Conservation (phyloP, 2,797 vertebrate genomes). For the Lagocephalus sceleratus region DNA sequence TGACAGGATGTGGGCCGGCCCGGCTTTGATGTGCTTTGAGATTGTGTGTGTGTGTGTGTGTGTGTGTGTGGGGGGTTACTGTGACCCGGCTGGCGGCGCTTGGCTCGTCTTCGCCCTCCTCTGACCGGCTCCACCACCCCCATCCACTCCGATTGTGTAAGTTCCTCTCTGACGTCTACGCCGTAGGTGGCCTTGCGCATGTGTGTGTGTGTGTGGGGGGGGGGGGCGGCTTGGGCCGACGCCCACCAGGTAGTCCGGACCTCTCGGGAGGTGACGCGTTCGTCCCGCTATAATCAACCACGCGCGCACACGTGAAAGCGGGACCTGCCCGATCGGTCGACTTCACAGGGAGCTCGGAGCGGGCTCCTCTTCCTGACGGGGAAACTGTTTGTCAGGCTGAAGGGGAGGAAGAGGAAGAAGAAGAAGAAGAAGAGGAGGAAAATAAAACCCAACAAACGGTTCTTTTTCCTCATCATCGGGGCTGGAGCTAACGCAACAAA, state of each 20-base stretch:
- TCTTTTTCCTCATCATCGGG: slow-evolving; percentile 44
- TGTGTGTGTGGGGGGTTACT: slow-evolving; percentile 52
- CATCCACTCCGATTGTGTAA: slow-evolving; percentile 26
- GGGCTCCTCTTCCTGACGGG: slow-evolving; percentile 23
- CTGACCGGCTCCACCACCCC: slow-evolving; percentile 44
- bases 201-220: slow-evolving; percentile 1
- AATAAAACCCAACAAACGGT: too few species aligned
- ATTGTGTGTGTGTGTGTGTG: too few species aligned
- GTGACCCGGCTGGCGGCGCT: slow-evolving; percentile 66
- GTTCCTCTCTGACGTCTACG: slow-evolving; percentile 58
- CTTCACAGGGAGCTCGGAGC: slow-evolving; percentile 31
- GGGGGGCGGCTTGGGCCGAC: background rate
- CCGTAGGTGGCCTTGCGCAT: slow-evolving; percentile 57
- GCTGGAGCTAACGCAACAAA: slow-evolving; percentile 61
- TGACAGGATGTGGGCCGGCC: slow-evolving; percentile 67
- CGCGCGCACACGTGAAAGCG: slow-evolving; percentile 14
- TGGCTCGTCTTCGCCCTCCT: slow-evolving; percentile 31
- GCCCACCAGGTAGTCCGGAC: too few species aligned
- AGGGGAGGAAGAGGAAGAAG: slow-evolving; percentile 4
- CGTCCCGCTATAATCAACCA: background rate
- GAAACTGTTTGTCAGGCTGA: slow-evolving; percentile 53
- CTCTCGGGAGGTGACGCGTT: too few species aligned
- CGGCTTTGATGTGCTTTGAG: slow-evolving; percentile 60
- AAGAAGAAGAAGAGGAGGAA: too few species aligned
- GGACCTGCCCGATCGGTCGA: slow-evolving; percentile 30